Percentiles rank a stretch among this genome's conserved stretches.
phyloP scores from a whole-genome alignment of 2,888 invertebrate genomes.

The Cylloceria caligata region DNA sequence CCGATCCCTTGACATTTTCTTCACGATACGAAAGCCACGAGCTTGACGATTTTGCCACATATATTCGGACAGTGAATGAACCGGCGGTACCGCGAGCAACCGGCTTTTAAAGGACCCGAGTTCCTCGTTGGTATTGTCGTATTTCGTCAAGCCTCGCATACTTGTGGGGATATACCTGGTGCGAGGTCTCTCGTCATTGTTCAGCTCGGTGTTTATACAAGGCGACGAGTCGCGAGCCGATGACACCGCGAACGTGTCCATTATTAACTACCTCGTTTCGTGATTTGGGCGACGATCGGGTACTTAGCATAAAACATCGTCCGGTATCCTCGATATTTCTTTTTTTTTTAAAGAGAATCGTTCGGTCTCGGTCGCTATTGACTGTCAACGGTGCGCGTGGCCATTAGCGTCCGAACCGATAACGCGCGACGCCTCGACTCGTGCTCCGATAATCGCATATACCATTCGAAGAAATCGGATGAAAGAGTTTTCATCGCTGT shows the following conservation, averaged over 20 bases:
- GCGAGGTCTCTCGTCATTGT: slow-evolving; percentile 67
- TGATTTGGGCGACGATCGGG: slow-evolving; percentile 77
- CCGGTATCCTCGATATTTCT: slow-evolving; percentile 71
- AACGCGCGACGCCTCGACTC: slow-evolving; percentile 38
- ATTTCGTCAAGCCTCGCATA: slow-evolving; percentile 23
- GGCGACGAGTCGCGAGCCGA: slow-evolving; percentile 56
- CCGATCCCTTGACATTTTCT: slow-evolving; percentile 16
- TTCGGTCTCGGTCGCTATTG: slow-evolving; percentile 37
- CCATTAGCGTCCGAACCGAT: slow-evolving; percentile 61
- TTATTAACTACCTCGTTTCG: slow-evolving; percentile 75
- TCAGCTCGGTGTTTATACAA: slow-evolving; percentile 34
- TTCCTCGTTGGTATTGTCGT: slow-evolving; percentile 67
- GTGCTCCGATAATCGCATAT: slow-evolving; percentile 46
- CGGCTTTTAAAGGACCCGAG: slow-evolving; percentile 75
- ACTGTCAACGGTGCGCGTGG: slow-evolving; percentile 38
- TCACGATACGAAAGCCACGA: slow-evolving; percentile 13
- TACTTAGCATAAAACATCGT: slow-evolving; percentile 81
- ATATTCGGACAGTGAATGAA: slow-evolving; percentile 69
- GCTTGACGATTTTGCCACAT: slow-evolving; percentile 46
- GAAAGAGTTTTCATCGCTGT: slow-evolving; percentile 71
- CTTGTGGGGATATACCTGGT: slow-evolving; percentile 11
- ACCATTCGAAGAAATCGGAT: slow-evolving; percentile 72
- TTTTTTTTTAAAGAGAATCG: slow-evolving; percentile 62
- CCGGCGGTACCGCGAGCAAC: slow-evolving; percentile 50
- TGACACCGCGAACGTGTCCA: slow-evolving; percentile 71